Evolutionary conservation across 2,113 vertebrate genomes (phyloP).

Genomic region (Carassius gibelio): DNA sequence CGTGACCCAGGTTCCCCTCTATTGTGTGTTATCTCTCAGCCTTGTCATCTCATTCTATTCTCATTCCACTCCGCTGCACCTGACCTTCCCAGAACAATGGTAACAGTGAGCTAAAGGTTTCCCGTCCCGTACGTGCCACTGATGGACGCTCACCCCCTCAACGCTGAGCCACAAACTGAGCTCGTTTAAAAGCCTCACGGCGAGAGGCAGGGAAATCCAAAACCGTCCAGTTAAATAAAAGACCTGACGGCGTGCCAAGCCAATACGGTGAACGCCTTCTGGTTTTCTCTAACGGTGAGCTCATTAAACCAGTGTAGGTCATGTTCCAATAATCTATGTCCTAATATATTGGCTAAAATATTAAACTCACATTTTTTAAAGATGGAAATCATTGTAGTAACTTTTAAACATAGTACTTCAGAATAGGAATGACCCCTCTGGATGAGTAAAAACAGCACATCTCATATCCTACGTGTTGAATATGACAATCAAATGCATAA

Average conservation of each 20-base stretch:
- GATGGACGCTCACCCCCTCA: constrained; percentile 53
- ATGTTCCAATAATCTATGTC: background rate
- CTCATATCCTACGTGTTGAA: constrained; percentile 18
- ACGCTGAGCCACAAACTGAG: background rate
- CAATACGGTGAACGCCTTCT: constrained; percentile 24
- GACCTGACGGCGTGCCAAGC: background rate
- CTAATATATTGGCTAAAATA: background rate
- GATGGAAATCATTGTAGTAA: background rate
- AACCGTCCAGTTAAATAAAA: constrained; percentile 32
- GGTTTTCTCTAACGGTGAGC: background rate
- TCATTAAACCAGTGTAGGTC: background rate
- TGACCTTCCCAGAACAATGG: constrained; percentile 79
- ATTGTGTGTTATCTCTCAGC: constrained; percentile 69
- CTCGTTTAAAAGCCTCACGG: constrained; percentile 24
- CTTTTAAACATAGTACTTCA: background rate
- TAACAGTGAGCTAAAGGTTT: constrained; percentile 74
- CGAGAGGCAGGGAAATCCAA: constrained; percentile 30
- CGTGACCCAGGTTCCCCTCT: constrained; percentile 67
- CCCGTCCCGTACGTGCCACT: constrained; percentile 63
- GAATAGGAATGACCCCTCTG: background rate
- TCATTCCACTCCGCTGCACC: constrained; percentile 66
- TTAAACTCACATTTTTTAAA: constrained; percentile 4
- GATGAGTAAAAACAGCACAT: constrained; percentile 4
- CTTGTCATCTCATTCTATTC: constrained; percentile 76
- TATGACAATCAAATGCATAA: constrained; percentile 6